Evolutionary conservation across 2,888 invertebrate genomes (phyloP), one percentile per base, ranked within the genome.

Genomic region (Melikaiella ostensackeni): DNA sequence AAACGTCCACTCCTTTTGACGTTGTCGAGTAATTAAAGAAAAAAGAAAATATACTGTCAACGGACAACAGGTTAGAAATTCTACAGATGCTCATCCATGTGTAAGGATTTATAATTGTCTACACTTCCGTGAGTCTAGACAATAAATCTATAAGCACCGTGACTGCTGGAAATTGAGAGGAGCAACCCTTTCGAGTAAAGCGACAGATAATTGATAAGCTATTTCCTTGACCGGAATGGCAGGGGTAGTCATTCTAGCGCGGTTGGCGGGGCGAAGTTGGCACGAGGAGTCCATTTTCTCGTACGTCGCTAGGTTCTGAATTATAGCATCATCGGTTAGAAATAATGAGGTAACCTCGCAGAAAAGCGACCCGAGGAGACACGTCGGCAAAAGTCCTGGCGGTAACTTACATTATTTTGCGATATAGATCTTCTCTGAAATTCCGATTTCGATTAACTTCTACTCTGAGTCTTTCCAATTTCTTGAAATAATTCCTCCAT

Each of bases 301-400:
- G 86, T 85, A 86, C 86, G 88, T 88, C 88, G 83, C 84, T 82
- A 74, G 83, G 83, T 81, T 84, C 85, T 89, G 88, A 89, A 89
- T 89, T 89, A 89, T 89, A 85, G 87, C 86, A 85, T 88, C 88
- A 88, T 89, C 88, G 88, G 88, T 89, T 89, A 89, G 86, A 89
- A 89, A 89, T 89, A 89, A 89, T 88, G 88, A 89, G 88, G 86
- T 86, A 84, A 86, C 84, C 87, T 83, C 86, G 80, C 63, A 77
- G 84, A 80, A 84, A 83, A 85, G 85, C 83, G 80, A 83, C 76
- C 79, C 80, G 79, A 77, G 64, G 80, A 84, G 86, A 87, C 85
- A 86, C 87, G 86, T 88, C 87, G 85, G 85, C 87, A 86, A 86
- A 88, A 87, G 84, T 88, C 79, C 80, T 78, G 80, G 33, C 59